A percentile compares a stretch with the other conserved stretches of the same genome.
These are phyloP conservation scores for Sclerodermus sp. DNA, from an alignment of 2,888 invertebrate genomes.

Conservation along the genomic window DNA sequence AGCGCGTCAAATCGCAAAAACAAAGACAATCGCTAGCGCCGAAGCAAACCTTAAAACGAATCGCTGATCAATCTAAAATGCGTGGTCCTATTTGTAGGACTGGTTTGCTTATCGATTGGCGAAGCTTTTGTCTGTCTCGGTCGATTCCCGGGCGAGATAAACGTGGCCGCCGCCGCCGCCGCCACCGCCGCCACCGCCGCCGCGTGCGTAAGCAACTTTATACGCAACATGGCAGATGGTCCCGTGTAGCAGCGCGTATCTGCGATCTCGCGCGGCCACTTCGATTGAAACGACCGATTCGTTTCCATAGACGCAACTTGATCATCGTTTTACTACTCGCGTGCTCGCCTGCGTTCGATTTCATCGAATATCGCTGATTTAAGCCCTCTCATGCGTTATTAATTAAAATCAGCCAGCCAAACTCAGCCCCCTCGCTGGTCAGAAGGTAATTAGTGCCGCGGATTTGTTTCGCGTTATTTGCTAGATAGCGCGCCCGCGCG, in stretches of 20 bases:
- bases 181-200: too few relatives aligned
- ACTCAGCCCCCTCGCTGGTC: too few relatives aligned
- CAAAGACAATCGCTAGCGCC: too few relatives aligned
- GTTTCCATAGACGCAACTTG: not conserved
- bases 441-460: constrained; percentile 14
- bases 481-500: too few relatives aligned
- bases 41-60: too few relatives aligned
- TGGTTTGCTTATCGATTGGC: not conserved
- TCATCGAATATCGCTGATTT: too few relatives aligned
- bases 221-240: not conserved
- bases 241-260: not conserved
- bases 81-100: not conserved
- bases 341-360: too few relatives aligned
- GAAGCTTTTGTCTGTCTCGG: not conserved
- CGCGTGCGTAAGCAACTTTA: constrained; percentile 1
- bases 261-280: not conserved
- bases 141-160: not conserved
- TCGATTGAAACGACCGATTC: not conserved
- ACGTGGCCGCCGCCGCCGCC: too few relatives aligned
- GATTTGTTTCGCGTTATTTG: constrained; percentile 18
- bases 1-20: too few relatives aligned
- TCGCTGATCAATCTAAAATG: too few relatives aligned
- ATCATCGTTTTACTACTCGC: not conserved
- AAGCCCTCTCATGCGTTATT: too few relatives aligned
- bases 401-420: too few relatives aligned